A percentile compares a stretch with the other conserved stretches of the same genome.
These are phyloP conservation scores for Octomys mimax DNA, from an alignment of 2,797 vertebrate species.

Conservation along the genomic window DNA sequence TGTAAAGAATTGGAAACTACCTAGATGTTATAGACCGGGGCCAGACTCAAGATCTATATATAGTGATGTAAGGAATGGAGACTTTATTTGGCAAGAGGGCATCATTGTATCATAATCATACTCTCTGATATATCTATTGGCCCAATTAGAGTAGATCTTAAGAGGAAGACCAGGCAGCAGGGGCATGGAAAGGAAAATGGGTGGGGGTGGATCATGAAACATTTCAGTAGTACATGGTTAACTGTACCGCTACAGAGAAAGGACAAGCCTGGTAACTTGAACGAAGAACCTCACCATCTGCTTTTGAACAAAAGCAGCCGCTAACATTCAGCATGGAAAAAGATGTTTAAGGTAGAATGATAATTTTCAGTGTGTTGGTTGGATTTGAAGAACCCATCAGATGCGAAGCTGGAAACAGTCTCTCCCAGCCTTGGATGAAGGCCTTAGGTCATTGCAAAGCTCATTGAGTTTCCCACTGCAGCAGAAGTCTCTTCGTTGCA, in stretches of 20 bases:
- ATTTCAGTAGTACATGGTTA: not conserved
- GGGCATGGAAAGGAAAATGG: not conserved
- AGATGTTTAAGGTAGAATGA: not conserved
- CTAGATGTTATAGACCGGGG: not conserved
- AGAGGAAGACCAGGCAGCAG: not conserved
- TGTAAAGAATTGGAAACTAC: not conserved
- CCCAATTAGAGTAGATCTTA: not conserved
- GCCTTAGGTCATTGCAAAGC: not conserved
- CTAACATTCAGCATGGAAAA: not conserved
- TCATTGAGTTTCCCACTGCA: not conserved
- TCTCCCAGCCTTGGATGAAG: not conserved
- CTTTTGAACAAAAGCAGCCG: not conserved
- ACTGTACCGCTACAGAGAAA: not conserved
- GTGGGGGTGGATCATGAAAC: not conserved
- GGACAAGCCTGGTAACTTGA: not conserved
- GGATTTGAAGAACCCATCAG: not conserved
- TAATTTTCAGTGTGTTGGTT: not conserved
- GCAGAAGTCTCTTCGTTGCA: not conserved
- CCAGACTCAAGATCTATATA: not conserved
- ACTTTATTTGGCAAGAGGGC: not conserved
- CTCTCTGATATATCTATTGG: not conserved
- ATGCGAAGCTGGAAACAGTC: not conserved
- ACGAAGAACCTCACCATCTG: not conserved
- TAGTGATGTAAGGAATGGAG: not conserved
- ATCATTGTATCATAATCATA: not conserved